phyloP scores from a whole-genome alignment of 1,140 invertebrate genomes.

The Phenacoccus solenopsis region DNA sequence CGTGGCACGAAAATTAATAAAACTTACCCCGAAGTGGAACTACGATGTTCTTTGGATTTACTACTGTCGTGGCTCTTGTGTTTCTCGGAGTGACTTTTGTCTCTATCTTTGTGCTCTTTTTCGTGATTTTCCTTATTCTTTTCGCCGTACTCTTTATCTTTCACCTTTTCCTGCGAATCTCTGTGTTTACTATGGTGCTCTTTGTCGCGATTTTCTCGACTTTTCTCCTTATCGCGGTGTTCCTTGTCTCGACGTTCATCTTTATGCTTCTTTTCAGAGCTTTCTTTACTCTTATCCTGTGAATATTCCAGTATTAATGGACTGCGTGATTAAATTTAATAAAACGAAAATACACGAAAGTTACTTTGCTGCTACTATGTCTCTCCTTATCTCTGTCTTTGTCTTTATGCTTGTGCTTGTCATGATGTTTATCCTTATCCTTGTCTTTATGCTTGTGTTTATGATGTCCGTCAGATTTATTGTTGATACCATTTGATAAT shows the following conservation, averaged over 20 bases:
- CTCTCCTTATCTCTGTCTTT: slow-evolving; percentile 3
- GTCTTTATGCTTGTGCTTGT: not conserved
- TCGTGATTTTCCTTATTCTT: slow-evolving; percentile 7
- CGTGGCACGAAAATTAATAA: not conserved
- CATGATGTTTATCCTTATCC: not conserved
- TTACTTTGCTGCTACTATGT: not conserved
- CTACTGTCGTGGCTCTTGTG: not conserved
- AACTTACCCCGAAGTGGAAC: not conserved
- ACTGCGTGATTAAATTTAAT: too few species aligned
- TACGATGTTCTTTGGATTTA: slow-evolving; percentile 5
- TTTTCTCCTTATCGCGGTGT: not conserved
- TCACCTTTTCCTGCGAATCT: not conserved
- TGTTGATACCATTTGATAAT: slow-evolving; percentile 1
- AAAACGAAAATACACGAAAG: too few species aligned
- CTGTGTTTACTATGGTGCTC: not conserved
- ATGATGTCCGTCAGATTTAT: slow-evolving; percentile 5
- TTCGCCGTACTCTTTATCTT: not conserved
- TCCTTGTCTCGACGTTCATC: not conserved
- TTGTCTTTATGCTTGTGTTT: slow-evolving; percentile 8
- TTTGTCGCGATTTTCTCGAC: not conserved
- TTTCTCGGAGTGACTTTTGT: not conserved
- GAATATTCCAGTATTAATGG: too few species aligned
- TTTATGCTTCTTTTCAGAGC: slow-evolving; percentile 1
- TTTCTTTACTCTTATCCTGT: not conserved
- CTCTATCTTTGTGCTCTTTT: not conserved